These are phyloP conservation scores for Anableps anableps DNA, from an alignment of 2,797 vertebrate species.

Conservation along the genomic window DNA sequence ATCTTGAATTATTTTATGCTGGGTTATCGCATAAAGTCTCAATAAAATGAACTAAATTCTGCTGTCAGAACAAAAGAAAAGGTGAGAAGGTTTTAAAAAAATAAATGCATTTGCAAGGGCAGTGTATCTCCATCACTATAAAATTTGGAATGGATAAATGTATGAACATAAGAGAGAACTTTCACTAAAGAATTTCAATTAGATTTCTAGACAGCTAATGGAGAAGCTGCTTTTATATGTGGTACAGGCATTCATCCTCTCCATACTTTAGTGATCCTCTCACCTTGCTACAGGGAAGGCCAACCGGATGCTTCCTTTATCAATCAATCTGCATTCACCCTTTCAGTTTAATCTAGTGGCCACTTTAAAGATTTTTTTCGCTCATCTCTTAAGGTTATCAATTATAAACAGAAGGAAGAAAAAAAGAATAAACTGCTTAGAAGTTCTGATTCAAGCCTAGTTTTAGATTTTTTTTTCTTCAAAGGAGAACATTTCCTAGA, in stretches of 20 bases:
- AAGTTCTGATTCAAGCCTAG: background rate
- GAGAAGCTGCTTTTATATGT: background rate
- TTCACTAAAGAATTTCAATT: background rate
- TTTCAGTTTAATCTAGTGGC: conserved; percentile 1
- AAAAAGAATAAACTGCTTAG: background rate
- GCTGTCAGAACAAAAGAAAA: background rate
- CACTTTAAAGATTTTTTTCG: background rate
- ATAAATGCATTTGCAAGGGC: background rate
- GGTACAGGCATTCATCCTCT: background rate
- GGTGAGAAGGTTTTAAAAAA: background rate
- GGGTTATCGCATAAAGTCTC: background rate
- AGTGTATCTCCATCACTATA: background rate
- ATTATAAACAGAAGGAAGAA: background rate
- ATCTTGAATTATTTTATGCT: background rate
- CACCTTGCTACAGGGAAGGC: conserved; percentile 15
- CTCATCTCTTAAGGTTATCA: background rate
- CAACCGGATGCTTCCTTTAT: conserved; percentile 8
- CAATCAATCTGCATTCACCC: conserved; percentile 12
- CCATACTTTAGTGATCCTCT: background rate
- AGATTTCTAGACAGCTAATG: background rate
- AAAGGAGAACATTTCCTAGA: background rate
- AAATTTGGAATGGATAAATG: background rate
- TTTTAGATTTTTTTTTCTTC: background rate
- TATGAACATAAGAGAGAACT: background rate
- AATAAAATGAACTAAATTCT: background rate